A percentile compares a stretch with the other conserved stretches of the same genome.
phyloP scores from a whole-genome alignment of 2,113 vertebrate genomes.

The Lipophrys pholis region DNA sequence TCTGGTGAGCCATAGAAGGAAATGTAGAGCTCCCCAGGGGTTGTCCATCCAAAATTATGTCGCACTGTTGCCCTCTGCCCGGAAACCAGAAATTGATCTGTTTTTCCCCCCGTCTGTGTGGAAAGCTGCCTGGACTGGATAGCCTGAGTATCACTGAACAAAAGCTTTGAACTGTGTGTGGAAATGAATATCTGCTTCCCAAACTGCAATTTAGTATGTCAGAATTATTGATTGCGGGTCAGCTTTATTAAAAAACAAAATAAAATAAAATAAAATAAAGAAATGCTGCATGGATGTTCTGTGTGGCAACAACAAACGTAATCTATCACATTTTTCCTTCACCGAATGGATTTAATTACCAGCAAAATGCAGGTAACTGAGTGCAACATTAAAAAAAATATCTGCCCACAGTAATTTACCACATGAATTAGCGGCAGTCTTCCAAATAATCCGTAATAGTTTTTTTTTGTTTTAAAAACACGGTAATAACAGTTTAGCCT shows the following conservation, averaged over 20 bases:
- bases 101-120: constrained; percentile 34
- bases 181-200: constrained; percentile 31
- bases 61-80: constrained; percentile 55
- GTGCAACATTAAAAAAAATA: too few species aligned
- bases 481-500: too few species aligned
- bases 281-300: too few species aligned
- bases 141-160: constrained; percentile 17
- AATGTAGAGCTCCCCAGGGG: constrained; percentile 19
- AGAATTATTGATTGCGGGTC: constrained; percentile 22
- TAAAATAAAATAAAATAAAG: too few species aligned
- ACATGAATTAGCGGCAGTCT: too few species aligned
- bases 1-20: constrained; percentile 51
- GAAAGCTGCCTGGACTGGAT: constrained; percentile 19
- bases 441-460: too few species aligned
- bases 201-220: constrained; percentile 14
- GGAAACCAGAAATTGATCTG: constrained; percentile 66
- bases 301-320: too few species aligned
- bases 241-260: background rate
- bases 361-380: too few species aligned
- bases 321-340: too few species aligned
- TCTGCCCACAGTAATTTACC: too few species aligned
- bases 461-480: too few species aligned
- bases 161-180: constrained; percentile 18
- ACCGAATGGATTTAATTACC: too few species aligned
- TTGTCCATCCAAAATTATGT: constrained; percentile 62